Evolutionary conservation across 2,888 invertebrate genomes (phyloP), one percentile per base, ranked within the genome.

Genomic region (Disparrhopalites patrizii): DNA sequence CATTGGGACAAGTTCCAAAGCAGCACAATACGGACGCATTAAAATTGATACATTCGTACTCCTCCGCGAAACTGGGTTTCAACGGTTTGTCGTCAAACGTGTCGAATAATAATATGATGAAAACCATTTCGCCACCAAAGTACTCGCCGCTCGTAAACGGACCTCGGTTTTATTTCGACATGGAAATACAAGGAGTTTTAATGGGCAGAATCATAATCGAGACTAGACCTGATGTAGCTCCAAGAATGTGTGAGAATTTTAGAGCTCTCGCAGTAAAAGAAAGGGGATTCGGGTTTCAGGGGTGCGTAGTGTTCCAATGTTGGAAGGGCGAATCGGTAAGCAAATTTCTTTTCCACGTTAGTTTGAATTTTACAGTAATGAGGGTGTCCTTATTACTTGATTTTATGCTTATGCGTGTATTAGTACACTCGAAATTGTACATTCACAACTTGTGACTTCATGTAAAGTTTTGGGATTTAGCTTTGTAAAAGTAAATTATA

Each of bases 181-280:
- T 89, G 75, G 88, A 88, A 77, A 86, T 88, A 62, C 87, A 87
- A 79, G 87, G 88, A 8, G 80, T 84, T 27, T 84, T 85, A 1
- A 82, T 85, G 73, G 90, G 90, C 0, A 83, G 90, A 31, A 85
- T 90, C 68, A 85, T 90, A 47, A 87, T 90, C 72, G 89, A 89
- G 78, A 88, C 89, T 31, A 83, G 88, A 65, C 86, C 86, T 50
- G 90, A 90, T 79, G 87, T 85, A 31, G 90, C 90, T 20, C 90
- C 90, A 20, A 87, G 87, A 77, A 90, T 90, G 89, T 86, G 88
- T 31, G 87, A 87, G 77, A 90, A 90, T 79, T 90, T 90, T 78
- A 84, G 86, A 61, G 83, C 86, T 25, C 80, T 90, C 52, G 83
- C 87, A 23, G 86, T 86, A 10, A 87, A 89, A 55, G 89, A 89